Base-by-base conservation (phyloP, 2,113 vertebrate species). In the Seriola quinqueradiata region DNA sequence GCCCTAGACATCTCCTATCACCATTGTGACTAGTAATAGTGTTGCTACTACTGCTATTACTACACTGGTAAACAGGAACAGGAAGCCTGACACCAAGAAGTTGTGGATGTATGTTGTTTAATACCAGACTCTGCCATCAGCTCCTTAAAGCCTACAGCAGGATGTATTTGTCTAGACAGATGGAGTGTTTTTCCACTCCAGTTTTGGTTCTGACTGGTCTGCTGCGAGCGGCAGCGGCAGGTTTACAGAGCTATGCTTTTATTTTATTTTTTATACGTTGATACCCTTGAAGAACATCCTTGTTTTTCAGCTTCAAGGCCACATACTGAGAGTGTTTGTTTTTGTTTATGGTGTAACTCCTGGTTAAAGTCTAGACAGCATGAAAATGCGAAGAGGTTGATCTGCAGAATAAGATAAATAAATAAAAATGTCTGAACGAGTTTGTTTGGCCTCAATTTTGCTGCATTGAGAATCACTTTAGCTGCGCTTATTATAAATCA, bases 41-140 rank as follows among this genome's bases (percentile, higher is more conserved):
- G 12, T 50, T 4, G 0, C 25, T 21, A 68, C 6, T 28, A 68
- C 4, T 21, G 52, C 25, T 6, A 19, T 0, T 36, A 13, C 4
- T 34, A 34, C 8, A 48, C n/a, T 25, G 11, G 40, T 25, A 38
- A 38, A 38, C 38, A 38, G 8, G 6, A 38, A 38, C 38, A 38
- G 28, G 28, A 28, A 28, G 28, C 28, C 28, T 28, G 28, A 34
- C 32, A 36, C 28, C 6, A 63, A n/a, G 36, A 40, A 65, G 55
- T 4, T 42, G 36, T 55, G 16, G 36, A 19, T 40, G 52, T 64
- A 54, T 75, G 60, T 64, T 52, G 34, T 76, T 65, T 76, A 57
- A 44, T 19, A 44, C 40, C 40, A 19, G 13, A 3, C 0, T 32
- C 28, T 28, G 3, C 12, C 65, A 58, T 50, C 17, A 25, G 25